Base-by-base conservation (phyloP, 2,888 invertebrate species). In the Drosophila mettleri region DNA sequence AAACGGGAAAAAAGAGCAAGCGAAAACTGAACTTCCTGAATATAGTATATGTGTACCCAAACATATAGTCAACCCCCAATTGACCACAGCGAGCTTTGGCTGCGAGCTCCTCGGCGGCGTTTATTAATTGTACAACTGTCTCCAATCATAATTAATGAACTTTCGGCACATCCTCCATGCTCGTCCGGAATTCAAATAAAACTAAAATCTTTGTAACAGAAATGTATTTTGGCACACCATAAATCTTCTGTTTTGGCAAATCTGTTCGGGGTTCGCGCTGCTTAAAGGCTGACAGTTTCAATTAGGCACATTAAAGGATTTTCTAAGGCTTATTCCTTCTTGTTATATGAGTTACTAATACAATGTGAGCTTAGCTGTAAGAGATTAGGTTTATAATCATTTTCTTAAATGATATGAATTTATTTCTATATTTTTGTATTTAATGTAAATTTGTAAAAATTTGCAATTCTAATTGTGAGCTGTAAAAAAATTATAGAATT, bases 131-230 rank as follows among this genome's bases (percentile, higher is more conserved):
- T 87, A 74, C 80, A 85, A 78, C 85, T 89, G 87, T 89, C 83
- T 86, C 85, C 89, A 90, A 88, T 89, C 84, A 89, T 89, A 89
- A 89, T 89, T 89, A 89, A 89, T 89, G 89, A 89, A 90, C 87
- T 77, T 86, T 74, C 45, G 62, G 64, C 71, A 79, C 82, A 83
- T 87, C 83, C 86, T 87, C 80, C 67, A 69, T 73, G 38, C 33
- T 52, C n/a, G 34, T 16, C 29, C 58, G 62, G 79, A 82, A 76
- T 69, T 76, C 68, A 65, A 74, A 80, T 71, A 69, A 88, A 83
- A 80, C 80, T 52, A 55, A 66, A 74, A 74, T 86, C 60, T 41
- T 39, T 73, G 49, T 51, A 27, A 71, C 80, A 71, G 58, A 86
- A 86, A 88, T 83, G 77, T 74, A 68, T 80, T 86, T 63, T 83